Base-by-base conservation (phyloP, 2,888 invertebrate genomes). In the Aleiodes testaceus region DNA sequence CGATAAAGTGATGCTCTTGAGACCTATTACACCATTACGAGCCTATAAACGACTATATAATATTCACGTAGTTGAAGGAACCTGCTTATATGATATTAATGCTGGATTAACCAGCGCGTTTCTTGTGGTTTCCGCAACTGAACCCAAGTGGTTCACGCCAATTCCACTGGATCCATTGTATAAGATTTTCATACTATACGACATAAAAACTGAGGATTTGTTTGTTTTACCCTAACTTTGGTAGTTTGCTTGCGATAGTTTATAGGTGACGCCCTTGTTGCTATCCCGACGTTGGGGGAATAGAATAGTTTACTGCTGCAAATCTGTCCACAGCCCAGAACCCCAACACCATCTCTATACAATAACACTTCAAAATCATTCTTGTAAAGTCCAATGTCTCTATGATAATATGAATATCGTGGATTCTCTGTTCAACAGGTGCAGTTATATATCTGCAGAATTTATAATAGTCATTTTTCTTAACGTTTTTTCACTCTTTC, bases 191-290 rank as follows among this genome's bases (percentile, higher is more conserved):
- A n/a, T n/a, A n/a, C 22, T 22, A 22, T 22, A 3, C 22, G 22
- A 22, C 4, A 22, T 22, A 22, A 22, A 22, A 22, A n/a, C n/a
- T 22, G 22, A 3, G 22, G 22, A 22, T 22, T 22, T 22, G 2
- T 22, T 22, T 22, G 2, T 22, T 22, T n/a, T n/a, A n/a, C n/a
- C n/a, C n/a, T n/a, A n/a, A n/a, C n/a, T n/a, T n/a, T n/a, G n/a
- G n/a, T n/a, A n/a, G 14, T 63, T 53, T 71, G 70, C 69, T 73
- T 65, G 68, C 70, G 68, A 70, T 73, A 73, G 68, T 73, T 68
- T 73, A 70, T 70, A 53, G 70, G 68, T 45, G 63, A 63, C 73
- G 65, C 65, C 65, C 52, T 73, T 59, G 36, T 42, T 59, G 59
- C 42, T 59, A 42, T 12, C 11, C 30, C 5, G 5, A 12, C 16